Evolutionary conservation across 2,797 vertebrate genomes (phyloP).

Genomic region (Eupleurogrammus muticus): DNA sequence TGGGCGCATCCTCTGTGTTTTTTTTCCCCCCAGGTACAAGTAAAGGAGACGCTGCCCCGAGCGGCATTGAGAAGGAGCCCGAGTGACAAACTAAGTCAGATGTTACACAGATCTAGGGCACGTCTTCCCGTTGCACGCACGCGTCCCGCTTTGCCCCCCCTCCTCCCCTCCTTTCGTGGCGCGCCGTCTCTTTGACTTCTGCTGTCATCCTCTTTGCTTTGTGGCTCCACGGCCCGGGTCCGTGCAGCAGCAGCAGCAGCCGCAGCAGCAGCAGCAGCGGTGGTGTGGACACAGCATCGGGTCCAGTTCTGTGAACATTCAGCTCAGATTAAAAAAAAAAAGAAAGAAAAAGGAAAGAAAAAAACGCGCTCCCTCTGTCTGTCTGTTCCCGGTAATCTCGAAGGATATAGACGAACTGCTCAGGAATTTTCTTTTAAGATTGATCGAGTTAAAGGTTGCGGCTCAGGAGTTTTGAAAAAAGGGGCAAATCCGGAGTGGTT

Average conservation of each 20-base stretch:
- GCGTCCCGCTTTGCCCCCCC: constrained; percentile 66
- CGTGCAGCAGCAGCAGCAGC: constrained; percentile 31
- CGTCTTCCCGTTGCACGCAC: constrained; percentile 56
- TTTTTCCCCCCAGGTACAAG: constrained; percentile 65
- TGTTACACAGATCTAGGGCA: constrained; percentile 69
- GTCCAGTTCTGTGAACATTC: constrained; percentile 41
- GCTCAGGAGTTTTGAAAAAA: constrained; percentile 39
- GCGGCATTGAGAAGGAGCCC: constrained; percentile 52
- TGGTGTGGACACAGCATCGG: constrained; percentile 42
- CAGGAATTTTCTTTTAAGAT: constrained; percentile 40
- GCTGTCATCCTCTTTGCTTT: constrained; percentile 46
- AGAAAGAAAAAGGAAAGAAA: neutral
- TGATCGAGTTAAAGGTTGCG: constrained; percentile 22
- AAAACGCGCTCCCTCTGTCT: constrained; percentile 37
- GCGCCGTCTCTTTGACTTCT: constrained; percentile 54
- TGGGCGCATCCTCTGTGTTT: constrained; percentile 51
- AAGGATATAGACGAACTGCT: constrained; percentile 51
- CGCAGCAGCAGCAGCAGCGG: constrained; percentile 29
- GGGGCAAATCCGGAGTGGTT: constrained; percentile 55
- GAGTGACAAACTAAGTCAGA: constrained; percentile 65
- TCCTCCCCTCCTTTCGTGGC: constrained; percentile 60
- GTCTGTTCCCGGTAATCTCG: constrained; percentile 48
- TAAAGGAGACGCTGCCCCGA: constrained; percentile 36
- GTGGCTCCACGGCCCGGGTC: constrained; percentile 48
- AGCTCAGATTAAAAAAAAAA: too few relatives aligned